Evolutionary conservation across 2,797 vertebrate genomes (phyloP), one percentile per base, ranked within the genome.

Genomic region (Takifugu rubripes): DNA sequence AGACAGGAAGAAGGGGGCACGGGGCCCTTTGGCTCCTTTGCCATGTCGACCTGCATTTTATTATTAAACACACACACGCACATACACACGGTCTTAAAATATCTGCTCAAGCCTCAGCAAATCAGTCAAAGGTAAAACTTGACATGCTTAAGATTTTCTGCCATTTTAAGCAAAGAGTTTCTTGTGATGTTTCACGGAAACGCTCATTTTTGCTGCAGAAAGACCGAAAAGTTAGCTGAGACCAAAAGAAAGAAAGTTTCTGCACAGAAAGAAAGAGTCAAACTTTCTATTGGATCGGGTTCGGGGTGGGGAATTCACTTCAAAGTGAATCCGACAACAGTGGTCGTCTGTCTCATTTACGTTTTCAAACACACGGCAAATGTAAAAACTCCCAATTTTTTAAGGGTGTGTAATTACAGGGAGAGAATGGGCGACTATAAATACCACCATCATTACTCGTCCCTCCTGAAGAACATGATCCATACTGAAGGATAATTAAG

Each of bases 401-500:
- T 78, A 84, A 57, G 77, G 79, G 70, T 77, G 81, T 81, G 72
- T 91, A 88, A 90, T 91, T 90, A 87, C 82, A 87, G 78, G 66
- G 81, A 64, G 73, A 75, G 75, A 86, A 84, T 82, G 83, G 82
- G 75, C 65, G 71, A 73, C 82, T 89, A 89, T 88, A 89, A 90
- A 90, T 88, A 91, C 82, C 83, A 72, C 75, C 83, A 84, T 85
- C 85, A 85, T 89, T 88, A 84, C 84, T 42, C 59, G 68, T 75
- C 70, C 72, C 75, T 82, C 75, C 79, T 80, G 75, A 84, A 84
- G 84, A 87, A 87, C 84, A 85, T 78, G 81, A 88, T 88, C 85
- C 80, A 84, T 77, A 84, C 75, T 77, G 84, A 78, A 76, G 74
- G 83, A 86, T 89, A 89, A 89, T 87, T 85, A 89, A 87, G 79